Conservation (phyloP, 2,113 vertebrate genomes). For the Anolis carolinensis region DNA sequence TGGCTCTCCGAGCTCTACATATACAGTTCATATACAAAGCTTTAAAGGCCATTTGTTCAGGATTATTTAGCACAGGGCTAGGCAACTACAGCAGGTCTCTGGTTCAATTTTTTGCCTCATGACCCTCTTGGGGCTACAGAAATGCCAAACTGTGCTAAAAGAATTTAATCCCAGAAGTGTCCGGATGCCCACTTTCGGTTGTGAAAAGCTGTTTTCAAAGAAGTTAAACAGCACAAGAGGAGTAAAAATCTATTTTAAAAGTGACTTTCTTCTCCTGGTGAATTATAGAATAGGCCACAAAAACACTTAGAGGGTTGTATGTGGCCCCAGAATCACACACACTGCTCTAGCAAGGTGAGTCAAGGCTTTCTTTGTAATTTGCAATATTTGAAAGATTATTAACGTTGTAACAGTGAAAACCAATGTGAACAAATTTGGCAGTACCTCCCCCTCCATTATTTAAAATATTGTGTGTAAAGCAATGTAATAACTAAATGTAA, state of each 20-base stretch:
- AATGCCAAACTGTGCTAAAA: too few relatives aligned
- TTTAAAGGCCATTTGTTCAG: background rate
- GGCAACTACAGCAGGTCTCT: too few relatives aligned
- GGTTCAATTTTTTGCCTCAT: too few relatives aligned
- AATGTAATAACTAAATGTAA: background rate
- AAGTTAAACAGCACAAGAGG: too few relatives aligned
- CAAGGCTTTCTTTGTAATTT: background rate
- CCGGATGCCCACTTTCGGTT: too few relatives aligned
- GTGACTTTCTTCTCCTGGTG: too few relatives aligned
- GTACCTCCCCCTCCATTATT: background rate
- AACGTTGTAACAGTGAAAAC: background rate
- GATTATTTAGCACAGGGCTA: background rate
- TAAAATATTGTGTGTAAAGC: background rate
- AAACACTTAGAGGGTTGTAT: background rate
- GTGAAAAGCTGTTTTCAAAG: too few relatives aligned
- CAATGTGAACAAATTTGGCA: background rate
- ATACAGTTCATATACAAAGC: background rate
- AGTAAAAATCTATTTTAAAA: too few relatives aligned
- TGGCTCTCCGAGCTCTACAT: too few relatives aligned
- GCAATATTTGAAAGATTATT: background rate
- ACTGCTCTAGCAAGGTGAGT: background rate
- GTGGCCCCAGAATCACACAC: too few relatives aligned
- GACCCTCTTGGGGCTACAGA: too few relatives aligned
- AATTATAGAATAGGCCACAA: background rate
- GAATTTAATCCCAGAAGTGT: too few relatives aligned